A percentile compares a stretch with the other conserved stretches of the same genome.
Evolutionary conservation across 1,140 invertebrate genomes (phyloP).

Genomic region (Anastrepha ludens): DNA sequence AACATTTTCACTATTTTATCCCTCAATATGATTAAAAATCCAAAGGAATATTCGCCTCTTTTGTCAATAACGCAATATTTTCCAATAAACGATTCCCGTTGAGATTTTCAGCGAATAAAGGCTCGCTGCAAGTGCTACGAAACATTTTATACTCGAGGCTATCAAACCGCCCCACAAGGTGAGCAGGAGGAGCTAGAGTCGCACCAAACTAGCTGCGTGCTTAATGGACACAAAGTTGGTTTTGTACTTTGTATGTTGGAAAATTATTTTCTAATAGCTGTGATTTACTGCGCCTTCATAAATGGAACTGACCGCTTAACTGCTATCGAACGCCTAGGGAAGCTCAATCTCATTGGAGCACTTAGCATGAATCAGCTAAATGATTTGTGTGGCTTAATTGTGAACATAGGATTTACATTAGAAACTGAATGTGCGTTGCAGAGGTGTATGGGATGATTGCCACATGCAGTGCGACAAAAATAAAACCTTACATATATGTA

Average conservation of each 20-base stretch:
- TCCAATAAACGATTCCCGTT: not conserved
- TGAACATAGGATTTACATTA: slow-evolving; percentile 19
- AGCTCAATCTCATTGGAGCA: not conserved
- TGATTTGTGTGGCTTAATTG: slow-evolving; percentile 31
- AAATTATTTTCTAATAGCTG: slow-evolving; percentile 27
- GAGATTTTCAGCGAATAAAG: slow-evolving; percentile 1
- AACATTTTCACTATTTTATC: not conserved
- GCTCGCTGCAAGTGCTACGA: not conserved
- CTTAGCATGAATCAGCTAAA: not conserved
- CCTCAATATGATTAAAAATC: not conserved
- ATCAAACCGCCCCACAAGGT: not conserved
- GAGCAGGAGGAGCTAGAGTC: not conserved
- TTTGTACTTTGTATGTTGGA: not conserved
- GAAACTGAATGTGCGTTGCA: not conserved
- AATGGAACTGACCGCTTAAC: slow-evolving; percentile 3
- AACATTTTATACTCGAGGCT: not conserved
- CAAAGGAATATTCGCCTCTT: not conserved
- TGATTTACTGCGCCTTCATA: not conserved
- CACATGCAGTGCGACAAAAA: not conserved
- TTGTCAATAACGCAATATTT: not conserved
- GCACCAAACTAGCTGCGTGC: not conserved
- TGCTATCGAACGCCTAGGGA: not conserved
- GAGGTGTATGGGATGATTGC: not conserved
- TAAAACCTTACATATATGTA: not conserved
- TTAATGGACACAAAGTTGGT: not conserved